A percentile compares a stretch with the other conserved stretches of the same genome.
Evolutionary conservation across 2,888 invertebrate genomes (phyloP).

Genomic region (Acleris sparsana): DNA sequence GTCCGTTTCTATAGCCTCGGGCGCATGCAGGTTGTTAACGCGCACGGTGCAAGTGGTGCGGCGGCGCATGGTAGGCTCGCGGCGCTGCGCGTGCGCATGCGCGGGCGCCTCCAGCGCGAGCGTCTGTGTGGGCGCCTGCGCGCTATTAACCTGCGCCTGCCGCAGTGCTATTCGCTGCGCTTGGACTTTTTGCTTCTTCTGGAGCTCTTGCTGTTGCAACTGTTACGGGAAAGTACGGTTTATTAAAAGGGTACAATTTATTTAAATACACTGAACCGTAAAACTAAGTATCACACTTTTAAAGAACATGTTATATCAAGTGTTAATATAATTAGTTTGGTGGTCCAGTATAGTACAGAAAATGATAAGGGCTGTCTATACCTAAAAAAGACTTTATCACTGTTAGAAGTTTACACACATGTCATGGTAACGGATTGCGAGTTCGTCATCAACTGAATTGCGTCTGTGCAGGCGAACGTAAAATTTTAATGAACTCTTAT

Average conservation of each 20-base stretch:
- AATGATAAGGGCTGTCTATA: too few species aligned
- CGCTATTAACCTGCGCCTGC: conserved; percentile 39
- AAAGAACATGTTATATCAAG: too few species aligned
- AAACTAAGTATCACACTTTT: too few species aligned
- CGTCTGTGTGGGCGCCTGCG: conserved; percentile 37
- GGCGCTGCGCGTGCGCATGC: conserved; percentile 42
- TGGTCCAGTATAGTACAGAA: too few species aligned
- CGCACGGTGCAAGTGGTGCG: conserved; percentile 72
- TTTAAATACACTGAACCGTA: too few species aligned
- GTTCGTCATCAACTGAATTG: too few species aligned
- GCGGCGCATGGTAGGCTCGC: conserved; percentile 54
- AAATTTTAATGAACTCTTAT: too few species aligned
- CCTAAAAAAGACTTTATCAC: too few species aligned
- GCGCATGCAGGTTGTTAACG: conserved; percentile 82
- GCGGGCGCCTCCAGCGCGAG: conserved; percentile 31
- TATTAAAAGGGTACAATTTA: neutral
- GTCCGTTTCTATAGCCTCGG: conserved; percentile 96
- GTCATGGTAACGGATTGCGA: too few species aligned
- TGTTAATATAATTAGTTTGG: too few species aligned
- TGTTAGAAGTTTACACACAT: too few species aligned
- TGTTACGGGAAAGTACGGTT: conserved; percentile 40
- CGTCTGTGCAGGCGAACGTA: too few species aligned
- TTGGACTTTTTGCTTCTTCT: conserved; percentile 51
- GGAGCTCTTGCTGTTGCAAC: conserved; percentile 67
- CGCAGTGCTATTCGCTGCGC: conserved; percentile 39